Evolutionary conservation across 2,113 vertebrate genomes (phyloP), one percentile per base, ranked within the genome.

Genomic region (Corythoichthys intestinalis): DNA sequence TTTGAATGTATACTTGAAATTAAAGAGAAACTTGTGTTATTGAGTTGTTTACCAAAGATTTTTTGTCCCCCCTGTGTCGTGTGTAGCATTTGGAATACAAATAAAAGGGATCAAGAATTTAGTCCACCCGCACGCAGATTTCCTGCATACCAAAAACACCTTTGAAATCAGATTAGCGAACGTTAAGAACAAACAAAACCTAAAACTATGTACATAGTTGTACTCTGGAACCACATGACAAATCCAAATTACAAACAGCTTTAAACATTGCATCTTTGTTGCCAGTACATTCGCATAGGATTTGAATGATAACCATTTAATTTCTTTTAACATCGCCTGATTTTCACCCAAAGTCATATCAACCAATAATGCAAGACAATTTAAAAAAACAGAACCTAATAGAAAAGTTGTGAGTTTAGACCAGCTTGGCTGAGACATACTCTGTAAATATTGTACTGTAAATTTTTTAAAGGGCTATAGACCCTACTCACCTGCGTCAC

Each of bases 91-190:
- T 4, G 37, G 3, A 61, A 9, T 61, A n/a, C 35, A 37, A 20
- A 10, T 46, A 28, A 28, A 4, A 2, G 6, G 15, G 60, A 12
- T 20, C 12, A n/a, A 17, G 10, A 62, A 44, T 44, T 44, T 58
- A 58, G 2, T 15, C 12, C 34, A 14, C 56, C 13, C 56, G 13
- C 56, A 58, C 34, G 14, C 12, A 54, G 78, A 53, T 66, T 71
- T 34, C 63, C 6, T 20, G 49, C 56, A 38, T 72, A 86, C 89
- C 83, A 90, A 85, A 82, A 74, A 57, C 17, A 67, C 73, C 82
- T 83, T 90, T 90, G 79, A 89, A 48, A 48, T 66, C 62, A 73
- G 74, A 71, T 84, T 84, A 77, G 73, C 66, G 77, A 70, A 53
- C 64, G 35, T 68, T 60, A 53, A 57, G 74, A 71, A 34, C 44